phyloP scores from a whole-genome alignment of 1,140 invertebrate genomes.

The Habropoda laboriosa region DNA sequence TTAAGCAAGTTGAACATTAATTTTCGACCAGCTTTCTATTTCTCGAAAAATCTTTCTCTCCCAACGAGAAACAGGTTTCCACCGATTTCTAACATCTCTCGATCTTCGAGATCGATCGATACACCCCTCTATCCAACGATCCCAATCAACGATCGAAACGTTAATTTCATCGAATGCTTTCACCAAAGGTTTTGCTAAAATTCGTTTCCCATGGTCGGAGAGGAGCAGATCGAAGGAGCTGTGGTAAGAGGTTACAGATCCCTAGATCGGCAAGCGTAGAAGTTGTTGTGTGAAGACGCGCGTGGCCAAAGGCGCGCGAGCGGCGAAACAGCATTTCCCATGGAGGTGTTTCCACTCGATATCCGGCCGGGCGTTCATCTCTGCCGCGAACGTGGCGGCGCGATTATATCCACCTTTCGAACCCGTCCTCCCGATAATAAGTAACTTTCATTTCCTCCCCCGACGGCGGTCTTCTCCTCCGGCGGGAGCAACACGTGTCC shows the following conservation, averaged over 20 bases:
- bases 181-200: too few relatives aligned
- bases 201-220: too few relatives aligned
- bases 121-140: too few relatives aligned
- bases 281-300: conserved; percentile 15
- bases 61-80: background rate
- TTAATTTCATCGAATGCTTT: too few relatives aligned
- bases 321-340: conserved; percentile 33
- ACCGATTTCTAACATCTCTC: too few relatives aligned
- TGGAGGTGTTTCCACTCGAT: conserved; percentile 24
- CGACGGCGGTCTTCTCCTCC: conserved; percentile 27
- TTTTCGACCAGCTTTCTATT: background rate
- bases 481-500: conserved; percentile 35
- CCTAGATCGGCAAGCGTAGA: background rate
- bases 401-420: conserved; percentile 50
- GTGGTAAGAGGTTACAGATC: too few relatives aligned
- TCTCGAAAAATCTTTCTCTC: background rate
- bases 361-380: conserved; percentile 31
- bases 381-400: background rate
- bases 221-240: too few relatives aligned
- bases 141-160: too few relatives aligned
- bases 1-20: background rate
- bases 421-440: conserved; percentile 57
- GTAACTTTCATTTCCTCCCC: conserved; percentile 66
- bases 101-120: too few relatives aligned
- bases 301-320: conserved; percentile 1